Conservation (phyloP, 2,797 vertebrate genomes). For the Nannoperca australis region DNA sequence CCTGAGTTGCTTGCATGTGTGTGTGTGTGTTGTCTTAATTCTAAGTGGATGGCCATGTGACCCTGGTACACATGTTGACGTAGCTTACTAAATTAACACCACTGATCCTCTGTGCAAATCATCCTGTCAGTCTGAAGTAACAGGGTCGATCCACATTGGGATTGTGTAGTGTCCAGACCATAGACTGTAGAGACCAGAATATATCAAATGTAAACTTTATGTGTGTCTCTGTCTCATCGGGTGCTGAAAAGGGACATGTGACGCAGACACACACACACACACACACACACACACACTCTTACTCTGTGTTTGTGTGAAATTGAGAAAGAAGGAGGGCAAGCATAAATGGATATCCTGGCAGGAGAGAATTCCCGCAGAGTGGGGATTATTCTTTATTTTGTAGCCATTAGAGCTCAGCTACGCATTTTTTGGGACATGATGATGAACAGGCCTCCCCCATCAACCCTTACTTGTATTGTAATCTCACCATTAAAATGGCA, state of each 20-base stretch:
- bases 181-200: neutral
- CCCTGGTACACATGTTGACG: slow-evolving; percentile 27
- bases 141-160: slow-evolving; percentile 1
- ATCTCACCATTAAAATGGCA: slow-evolving; percentile 33
- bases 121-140: slow-evolving; percentile 35
- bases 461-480: slow-evolving; percentile 3
- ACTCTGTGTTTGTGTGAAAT: slow-evolving; percentile 32
- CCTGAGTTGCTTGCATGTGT: neutral
- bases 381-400: slow-evolving; percentile 6
- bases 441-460: slow-evolving; percentile 36
- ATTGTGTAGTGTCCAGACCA: neutral
- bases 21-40: neutral
- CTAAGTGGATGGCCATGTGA: slow-evolving; percentile 25
- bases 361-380: neutral
- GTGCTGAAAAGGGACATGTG: neutral
- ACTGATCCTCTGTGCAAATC: slow-evolving; percentile 43
- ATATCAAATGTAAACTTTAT: slow-evolving; percentile 19
- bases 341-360: slow-evolving; percentile 18
- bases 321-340: slow-evolving; percentile 6
- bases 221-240: slow-evolving; percentile 17
- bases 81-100: slow-evolving; percentile 9
- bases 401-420: slow-evolving; percentile 30
- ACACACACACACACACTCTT: neutral
- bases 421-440: slow-evolving; percentile 24
- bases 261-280: neutral